These are phyloP conservation scores for Metalampra italica DNA, from an alignment of 2,888 invertebrate species.

Conservation along the genomic window DNA sequence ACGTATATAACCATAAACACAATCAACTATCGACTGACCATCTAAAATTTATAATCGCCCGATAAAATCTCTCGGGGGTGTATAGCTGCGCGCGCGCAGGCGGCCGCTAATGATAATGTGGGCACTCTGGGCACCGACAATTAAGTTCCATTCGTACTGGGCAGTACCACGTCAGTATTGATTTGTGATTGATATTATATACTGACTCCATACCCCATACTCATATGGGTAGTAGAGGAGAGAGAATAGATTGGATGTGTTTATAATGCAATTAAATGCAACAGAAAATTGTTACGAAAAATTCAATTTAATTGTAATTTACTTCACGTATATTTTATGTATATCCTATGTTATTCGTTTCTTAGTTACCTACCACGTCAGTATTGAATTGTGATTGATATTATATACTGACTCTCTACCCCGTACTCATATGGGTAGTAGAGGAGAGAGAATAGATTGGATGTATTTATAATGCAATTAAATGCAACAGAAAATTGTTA, in stretches of 20 bases:
- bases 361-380: constrained; percentile 54
- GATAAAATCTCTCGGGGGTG: constrained; percentile 37
- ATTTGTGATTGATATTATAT: constrained; percentile 73
- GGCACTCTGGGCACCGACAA: constrained; percentile 49
- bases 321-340: too few relatives aligned
- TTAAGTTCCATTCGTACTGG: constrained; percentile 61
- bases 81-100: constrained; percentile 36
- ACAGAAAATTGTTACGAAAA: too few relatives aligned
- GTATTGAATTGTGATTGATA: constrained; percentile 73
- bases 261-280: too few relatives aligned
- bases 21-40: constrained; percentile 26
- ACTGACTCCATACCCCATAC: constrained; percentile 9
- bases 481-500: too few relatives aligned
- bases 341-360: too few relatives aligned
- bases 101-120: constrained; percentile 52
- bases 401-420: constrained; percentile 32
- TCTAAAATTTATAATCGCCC: constrained; percentile 39
- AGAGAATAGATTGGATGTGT: too few relatives aligned
- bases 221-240: too few relatives aligned
- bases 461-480: too few relatives aligned
- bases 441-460: too few relatives aligned
- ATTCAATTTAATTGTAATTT: too few relatives aligned
- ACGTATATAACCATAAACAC: constrained; percentile 4
- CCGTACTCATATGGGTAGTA: too few relatives aligned
- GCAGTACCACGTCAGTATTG: constrained; percentile 59